Base-by-base conservation (phyloP, 2,113 vertebrate genomes). In the Scophthalmus maximus region DNA sequence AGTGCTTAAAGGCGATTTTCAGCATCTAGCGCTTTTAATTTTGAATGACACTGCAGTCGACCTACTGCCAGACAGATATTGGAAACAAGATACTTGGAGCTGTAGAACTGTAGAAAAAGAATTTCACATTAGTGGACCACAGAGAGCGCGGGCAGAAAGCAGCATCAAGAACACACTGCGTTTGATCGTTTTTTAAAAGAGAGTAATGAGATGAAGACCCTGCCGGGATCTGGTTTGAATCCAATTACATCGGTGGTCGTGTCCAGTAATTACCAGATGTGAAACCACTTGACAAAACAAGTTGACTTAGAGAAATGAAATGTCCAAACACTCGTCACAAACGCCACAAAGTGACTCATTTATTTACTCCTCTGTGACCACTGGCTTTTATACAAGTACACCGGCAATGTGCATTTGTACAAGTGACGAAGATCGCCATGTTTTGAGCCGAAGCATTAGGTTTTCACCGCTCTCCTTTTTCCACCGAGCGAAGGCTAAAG, bases 71-170 rank as follows among this genome's bases (percentile, higher is more conserved):
- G 56, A 10, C 27, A 27, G 27, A 57, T 6, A 34, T 6, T 55
- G 50, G 79, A 84, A 88, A 85, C 27, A 46, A 23, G 68, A 86
- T 55, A 62, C 70, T 17, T 62, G 10, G 57, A 36, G 71, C 81
- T 73, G n/a, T 8, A 66, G 64, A 64, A 42, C 55, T n/a, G n/a
- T n/a, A n/a, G n/a, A n/a, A n/a, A n/a, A n/a, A n/a, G 75, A 79
- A 56, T 27, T 83, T 76, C 61, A 55, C 53, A 68, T 27, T 72
- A 62, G 66, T 61, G 83, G 42, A 46, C 18, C 42, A 46, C 2
- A 44, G 42, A 38, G 81, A 52, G 44, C 5, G 32, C 15, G 30
- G 61, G 34, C 22, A 58, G 4, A 62, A 0, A 50, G 47, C 62
- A 67, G 38, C 38, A 56, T 68, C 75, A 60, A 44, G 29, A 12